Percentiles rank a stretch among this genome's conserved stretches.
These are phyloP conservation scores for Chiloscyllium punctatum DNA, from an alignment of 2,797 vertebrate genomes.

Conservation along the genomic window DNA sequence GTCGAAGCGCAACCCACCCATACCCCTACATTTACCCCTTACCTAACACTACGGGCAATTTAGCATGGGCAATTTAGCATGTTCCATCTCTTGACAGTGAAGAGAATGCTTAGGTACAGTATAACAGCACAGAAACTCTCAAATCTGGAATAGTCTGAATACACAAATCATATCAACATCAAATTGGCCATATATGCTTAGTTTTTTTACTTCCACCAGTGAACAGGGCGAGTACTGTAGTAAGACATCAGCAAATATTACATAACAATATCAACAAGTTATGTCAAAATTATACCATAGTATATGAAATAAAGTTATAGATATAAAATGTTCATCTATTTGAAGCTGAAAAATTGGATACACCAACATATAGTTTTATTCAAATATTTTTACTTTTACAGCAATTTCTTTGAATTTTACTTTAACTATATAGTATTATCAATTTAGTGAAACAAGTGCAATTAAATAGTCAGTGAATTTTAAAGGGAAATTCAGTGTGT, in stretches of 20 bases:
- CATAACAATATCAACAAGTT: neutral
- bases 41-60: too few species aligned
- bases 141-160: neutral
- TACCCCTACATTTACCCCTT: too few species aligned
- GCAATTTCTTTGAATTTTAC: neutral
- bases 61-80: too few species aligned
- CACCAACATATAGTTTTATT: neutral
- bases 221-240: neutral
- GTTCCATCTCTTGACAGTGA: neutral
- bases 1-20: too few species aligned
- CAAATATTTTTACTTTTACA: neutral
- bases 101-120: neutral
- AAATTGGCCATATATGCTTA: neutral
- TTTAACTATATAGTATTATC: neutral
- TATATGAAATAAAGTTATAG: neutral
- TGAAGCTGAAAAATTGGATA: neutral
- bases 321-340: neutral
- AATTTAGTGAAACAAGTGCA: neutral
- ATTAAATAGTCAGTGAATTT: neutral
- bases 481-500: neutral
- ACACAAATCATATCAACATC: neutral
- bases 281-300: neutral
- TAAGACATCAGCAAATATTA: neutral
- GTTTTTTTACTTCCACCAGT: neutral
- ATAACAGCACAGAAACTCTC: neutral